Conservation (phyloP, 2,888 invertebrate genomes). For the Escarpia spicata region DNA sequence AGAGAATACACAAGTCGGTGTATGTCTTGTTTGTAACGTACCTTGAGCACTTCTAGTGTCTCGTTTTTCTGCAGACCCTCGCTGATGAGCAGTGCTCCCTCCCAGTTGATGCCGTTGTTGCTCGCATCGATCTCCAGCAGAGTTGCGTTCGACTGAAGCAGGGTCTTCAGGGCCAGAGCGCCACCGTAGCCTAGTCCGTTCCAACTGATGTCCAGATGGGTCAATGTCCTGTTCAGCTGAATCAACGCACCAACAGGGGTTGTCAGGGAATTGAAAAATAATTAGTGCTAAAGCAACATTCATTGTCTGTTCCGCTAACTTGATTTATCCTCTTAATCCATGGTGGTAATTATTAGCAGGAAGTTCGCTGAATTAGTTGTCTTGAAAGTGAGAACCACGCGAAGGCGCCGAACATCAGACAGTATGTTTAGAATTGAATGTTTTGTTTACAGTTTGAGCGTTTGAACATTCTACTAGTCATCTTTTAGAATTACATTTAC, state of each 20-base stretch:
- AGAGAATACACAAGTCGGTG: background rate
- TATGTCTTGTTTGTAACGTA: conserved; percentile 25
- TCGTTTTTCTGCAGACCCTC: conserved; percentile 47
- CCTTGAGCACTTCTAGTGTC: conserved; percentile 46
- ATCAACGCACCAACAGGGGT: background rate
- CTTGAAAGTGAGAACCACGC: background rate
- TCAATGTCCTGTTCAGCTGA: conserved; percentile 46
- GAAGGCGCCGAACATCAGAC: background rate
- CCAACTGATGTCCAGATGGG: conserved; percentile 47
- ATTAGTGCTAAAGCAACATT: too few relatives aligned
- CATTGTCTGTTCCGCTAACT: too few relatives aligned
- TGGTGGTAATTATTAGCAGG: too few relatives aligned
- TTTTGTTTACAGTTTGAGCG: too few relatives aligned
- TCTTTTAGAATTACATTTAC: conserved; percentile 36
- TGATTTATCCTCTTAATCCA: too few relatives aligned
- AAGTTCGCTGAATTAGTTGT: too few relatives aligned
- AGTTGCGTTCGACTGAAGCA: conserved; percentile 45
- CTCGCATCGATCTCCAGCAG: conserved; percentile 47
- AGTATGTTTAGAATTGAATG: too few relatives aligned
- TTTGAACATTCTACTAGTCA: background rate
- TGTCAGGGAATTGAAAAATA: too few relatives aligned
- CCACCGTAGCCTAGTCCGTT: conserved; percentile 56
- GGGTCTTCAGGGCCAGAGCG: conserved; percentile 47
- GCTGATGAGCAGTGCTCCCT: conserved; percentile 46
- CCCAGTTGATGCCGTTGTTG: conserved; percentile 51